phyloP scores from a whole-genome alignment of 2,113 vertebrate genomes.

The Leptodactylus fuscus region DNA sequence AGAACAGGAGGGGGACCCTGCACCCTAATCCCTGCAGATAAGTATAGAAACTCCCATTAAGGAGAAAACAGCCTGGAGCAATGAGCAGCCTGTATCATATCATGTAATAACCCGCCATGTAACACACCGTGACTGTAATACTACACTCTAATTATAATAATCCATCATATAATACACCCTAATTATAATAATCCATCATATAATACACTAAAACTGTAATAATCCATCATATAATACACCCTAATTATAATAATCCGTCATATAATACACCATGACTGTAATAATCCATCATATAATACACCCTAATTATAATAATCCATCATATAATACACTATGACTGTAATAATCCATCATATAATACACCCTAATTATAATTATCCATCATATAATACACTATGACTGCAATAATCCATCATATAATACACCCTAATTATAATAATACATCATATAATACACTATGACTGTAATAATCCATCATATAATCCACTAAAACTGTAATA shows the following conservation, averaged over 20 bases:
- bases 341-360: neutral
- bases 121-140: neutral
- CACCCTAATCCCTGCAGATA: neutral
- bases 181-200: neutral
- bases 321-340: neutral
- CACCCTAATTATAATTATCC: neutral
- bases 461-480: neutral
- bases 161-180: neutral
- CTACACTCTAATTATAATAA: neutral
- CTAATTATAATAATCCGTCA: neutral
- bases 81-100: neutral
- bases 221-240: neutral
- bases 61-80: conserved; percentile 3
- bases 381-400: neutral
- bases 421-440: neutral
- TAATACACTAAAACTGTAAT: neutral
- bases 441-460: neutral
- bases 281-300: neutral
- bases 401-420: conserved; percentile 1
- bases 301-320: neutral
- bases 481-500: neutral
- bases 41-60: conserved; percentile 42
- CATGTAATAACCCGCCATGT: neutral
- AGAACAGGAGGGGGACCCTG: neutral
- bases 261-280: neutral